Conservation (phyloP, 2,113 vertebrate genomes). For the Terrapene triunguis region DNA sequence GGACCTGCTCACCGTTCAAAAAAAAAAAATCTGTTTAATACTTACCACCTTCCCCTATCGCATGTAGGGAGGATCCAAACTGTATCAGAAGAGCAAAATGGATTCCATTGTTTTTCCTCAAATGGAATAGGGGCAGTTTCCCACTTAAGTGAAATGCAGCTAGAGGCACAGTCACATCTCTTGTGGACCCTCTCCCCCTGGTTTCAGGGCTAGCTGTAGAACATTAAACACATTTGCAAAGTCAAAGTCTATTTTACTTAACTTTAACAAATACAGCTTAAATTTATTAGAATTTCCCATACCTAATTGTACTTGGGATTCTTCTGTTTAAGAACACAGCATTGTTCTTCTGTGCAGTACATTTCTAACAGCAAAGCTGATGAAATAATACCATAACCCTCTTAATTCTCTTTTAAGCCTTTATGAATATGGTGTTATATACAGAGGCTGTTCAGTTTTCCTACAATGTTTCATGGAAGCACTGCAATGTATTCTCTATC, state of each 20-base stretch:
- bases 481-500: neutral
- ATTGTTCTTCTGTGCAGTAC: neutral
- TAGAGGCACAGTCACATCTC: neutral
- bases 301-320: slow-evolving; percentile 1
- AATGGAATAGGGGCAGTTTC: neutral
- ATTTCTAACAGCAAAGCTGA: neutral
- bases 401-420: neutral
- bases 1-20: neutral
- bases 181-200: neutral
- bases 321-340: neutral
- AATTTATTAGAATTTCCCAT: neutral
- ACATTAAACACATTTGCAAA: neutral
- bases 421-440: neutral
- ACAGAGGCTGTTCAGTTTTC: neutral
- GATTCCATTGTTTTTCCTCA: neutral
- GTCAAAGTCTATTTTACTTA: slow-evolving; percentile 5
- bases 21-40: slow-evolving; percentile 6
- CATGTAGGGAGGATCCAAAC: neutral
- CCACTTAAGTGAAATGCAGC: neutral
- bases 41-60: neutral
- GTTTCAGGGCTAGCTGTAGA: neutral
- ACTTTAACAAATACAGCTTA: neutral
- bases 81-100: neutral
- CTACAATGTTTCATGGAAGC: neutral
- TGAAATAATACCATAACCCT: slow-evolving; percentile 18